Evolutionary conservation across 92 coral and sea anemone species (phyloP).

Genomic region (Meandrina meandrites): DNA sequence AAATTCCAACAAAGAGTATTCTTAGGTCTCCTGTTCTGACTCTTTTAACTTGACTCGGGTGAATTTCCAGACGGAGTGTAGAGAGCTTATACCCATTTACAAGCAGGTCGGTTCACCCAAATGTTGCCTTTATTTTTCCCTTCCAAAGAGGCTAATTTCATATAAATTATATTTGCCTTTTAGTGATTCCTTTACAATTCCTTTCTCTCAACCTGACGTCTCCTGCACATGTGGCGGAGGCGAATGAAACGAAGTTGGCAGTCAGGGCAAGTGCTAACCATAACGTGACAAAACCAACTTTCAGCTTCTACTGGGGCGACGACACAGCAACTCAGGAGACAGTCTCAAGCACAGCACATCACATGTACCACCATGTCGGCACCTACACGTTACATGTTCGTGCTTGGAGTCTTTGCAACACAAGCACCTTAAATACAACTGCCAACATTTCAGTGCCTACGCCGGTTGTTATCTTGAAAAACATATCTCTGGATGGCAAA

Average conservation of each 20-base stretch:
- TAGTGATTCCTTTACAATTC: constrained; percentile 55
- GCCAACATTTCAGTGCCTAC: constrained; percentile 33
- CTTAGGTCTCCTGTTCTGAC: not conserved
- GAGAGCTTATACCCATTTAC: not conserved
- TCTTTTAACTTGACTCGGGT: not conserved
- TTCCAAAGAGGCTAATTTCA: not conserved
- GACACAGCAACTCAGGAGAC: constrained; percentile 23
- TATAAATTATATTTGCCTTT: not conserved
- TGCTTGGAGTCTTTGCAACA: constrained; percentile 36
- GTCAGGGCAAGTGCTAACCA: constrained; percentile 41
- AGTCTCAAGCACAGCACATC: constrained; percentile 28
- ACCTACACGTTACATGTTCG: constrained; percentile 22
- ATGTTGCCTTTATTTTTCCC: not conserved
- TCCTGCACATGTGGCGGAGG: constrained; percentile 32
- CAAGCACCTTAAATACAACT: not conserved
- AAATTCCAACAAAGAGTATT: not conserved
- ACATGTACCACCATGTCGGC: constrained; percentile 43
- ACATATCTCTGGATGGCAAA: constrained; percentile 24
- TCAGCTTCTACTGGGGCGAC: constrained; percentile 67
- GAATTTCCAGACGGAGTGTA: not conserved
- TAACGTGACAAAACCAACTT: constrained; percentile 32
- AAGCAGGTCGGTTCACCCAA: not conserved
- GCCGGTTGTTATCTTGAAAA: constrained; percentile 29
- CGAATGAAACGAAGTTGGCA: constrained; percentile 46
- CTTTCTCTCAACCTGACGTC: constrained; percentile 51